These are phyloP conservation scores for Hapalemur alaotrensis DNA, from an alignment of 2,797 vertebrate genomes.

Conservation along the genomic window DNA sequence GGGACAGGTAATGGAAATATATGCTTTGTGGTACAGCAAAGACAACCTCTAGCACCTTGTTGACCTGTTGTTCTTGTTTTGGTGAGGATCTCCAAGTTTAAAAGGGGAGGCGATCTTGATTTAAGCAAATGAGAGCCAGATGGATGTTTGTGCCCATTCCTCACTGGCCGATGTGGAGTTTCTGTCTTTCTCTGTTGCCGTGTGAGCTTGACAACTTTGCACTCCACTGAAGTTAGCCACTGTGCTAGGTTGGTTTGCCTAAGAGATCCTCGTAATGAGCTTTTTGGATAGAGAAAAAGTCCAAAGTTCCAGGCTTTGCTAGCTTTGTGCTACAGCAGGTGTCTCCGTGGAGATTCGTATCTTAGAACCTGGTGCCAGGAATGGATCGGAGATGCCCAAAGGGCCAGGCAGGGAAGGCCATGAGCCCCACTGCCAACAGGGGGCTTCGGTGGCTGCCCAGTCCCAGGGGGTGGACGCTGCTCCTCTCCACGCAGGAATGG, in stretches of 20 bases:
- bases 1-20: slow-evolving; percentile 78
- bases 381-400: accelerated
- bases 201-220: not conserved
- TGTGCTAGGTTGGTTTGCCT: not conserved
- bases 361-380: not conserved
- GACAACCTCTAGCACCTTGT: slow-evolving; percentile 50
- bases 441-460: accelerated
- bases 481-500: accelerated
- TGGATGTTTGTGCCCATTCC: not conserved
- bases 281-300: not conserved
- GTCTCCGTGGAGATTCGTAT: not conserved
- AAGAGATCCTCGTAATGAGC: slow-evolving; percentile 27
- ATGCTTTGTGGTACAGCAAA: slow-evolving; percentile 66
- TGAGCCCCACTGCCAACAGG: not conserved
- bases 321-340: not conserved
- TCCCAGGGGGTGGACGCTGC: accelerated
- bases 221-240: slow-evolving; percentile 53
- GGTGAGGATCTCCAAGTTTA: not conserved
- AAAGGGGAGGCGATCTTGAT: not conserved
- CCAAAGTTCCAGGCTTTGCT: not conserved
- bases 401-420: not conserved
- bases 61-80: slow-evolving; percentile 49
- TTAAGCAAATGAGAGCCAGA: not conserved
- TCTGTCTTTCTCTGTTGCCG: not conserved
- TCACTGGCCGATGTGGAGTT: not conserved